Base-by-base conservation (phyloP, 1,140 invertebrate genomes). In the Nylanderia fulva region DNA sequence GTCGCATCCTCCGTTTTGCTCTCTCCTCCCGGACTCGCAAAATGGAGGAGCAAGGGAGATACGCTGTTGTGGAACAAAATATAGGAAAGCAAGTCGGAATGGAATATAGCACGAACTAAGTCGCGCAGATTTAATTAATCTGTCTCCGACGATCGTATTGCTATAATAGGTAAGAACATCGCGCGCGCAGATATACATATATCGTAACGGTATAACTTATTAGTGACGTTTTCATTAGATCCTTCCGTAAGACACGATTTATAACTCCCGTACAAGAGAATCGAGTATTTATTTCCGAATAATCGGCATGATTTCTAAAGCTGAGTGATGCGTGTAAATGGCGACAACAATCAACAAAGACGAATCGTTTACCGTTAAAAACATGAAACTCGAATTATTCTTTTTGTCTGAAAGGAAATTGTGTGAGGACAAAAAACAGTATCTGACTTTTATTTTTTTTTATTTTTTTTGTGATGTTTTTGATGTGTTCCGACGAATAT, bases 1-100 rank as follows among this genome's bases (percentile, higher is more conserved):
- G 94, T 95, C 94, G 94, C 94, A 95, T 95, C 94, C 94, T 94
- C 93, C 90, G 91, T 91, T 91, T 90, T 87, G 90, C 92, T 92
- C 91, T 90, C 90, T 89, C 88, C n/a, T n/a, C n/a, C n/a, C n/a
- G n/a, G 84, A 69, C 84, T 88, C 58, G 29, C 77, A 63, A 76
- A 86, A 77, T 58, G 76, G 18, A 45, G 76, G 18, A 45, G 58
- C 60, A 39, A 56, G 54, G 48, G 64, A 83, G 88, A 90, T 52
- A 56, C 21, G 77, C 54, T 56, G 48, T 48, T 54, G 45, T 48
- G 39, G 27, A 61, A 77, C 42, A 77, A 83, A 83, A 90, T 69
- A 84, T 61, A 86, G 82, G 72, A 84, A 66, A 29, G 42, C 52
- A 58, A 56, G 15, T 54, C 42, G 39, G 69, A 84, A 63, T 60